phyloP scores from a whole-genome alignment of 1,140 invertebrate species.

The Marisa cornuarietis region DNA sequence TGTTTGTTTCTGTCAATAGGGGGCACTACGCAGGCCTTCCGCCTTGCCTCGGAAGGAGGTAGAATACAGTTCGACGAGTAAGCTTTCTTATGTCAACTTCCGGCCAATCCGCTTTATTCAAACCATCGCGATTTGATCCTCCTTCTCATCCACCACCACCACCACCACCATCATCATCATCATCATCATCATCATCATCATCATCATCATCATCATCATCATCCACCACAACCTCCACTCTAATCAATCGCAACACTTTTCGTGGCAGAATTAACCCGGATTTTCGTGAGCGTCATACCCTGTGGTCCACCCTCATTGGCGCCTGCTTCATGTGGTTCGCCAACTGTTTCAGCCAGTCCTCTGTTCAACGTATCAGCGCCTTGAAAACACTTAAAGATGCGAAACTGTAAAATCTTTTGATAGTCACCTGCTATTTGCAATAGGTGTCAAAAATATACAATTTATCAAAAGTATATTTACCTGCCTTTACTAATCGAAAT shows the following conservation, averaged over 20 bases:
- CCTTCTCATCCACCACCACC: neutral
- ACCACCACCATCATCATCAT: no score
- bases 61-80: slow-evolving; percentile 28
- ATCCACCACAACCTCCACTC: no score
- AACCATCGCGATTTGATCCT: neutral
- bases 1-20: slow-evolving; percentile 4
- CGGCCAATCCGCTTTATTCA: neutral
- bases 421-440: no score
- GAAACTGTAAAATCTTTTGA: slow-evolving; percentile 35
- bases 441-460: no score
- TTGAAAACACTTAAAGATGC: slow-evolving; percentile 30
- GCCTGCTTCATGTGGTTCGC: slow-evolving; percentile 36
- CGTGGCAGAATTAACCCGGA: slow-evolving; percentile 31
- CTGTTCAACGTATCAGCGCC: slow-evolving; percentile 36
- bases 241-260: no score
- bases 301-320: slow-evolving; percentile 27
- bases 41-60: slow-evolving; percentile 18
- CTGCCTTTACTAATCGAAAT: no score
- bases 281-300: slow-evolving; percentile 29
- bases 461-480: no score
- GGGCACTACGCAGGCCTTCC: slow-evolving; percentile 16
- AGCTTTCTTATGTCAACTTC: neutral
- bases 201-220: no score
- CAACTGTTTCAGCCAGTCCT: slow-evolving; percentile 42
- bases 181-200: no score